phyloP scores from a whole-genome alignment of 1,140 invertebrate species.

The Bombus turneri region DNA sequence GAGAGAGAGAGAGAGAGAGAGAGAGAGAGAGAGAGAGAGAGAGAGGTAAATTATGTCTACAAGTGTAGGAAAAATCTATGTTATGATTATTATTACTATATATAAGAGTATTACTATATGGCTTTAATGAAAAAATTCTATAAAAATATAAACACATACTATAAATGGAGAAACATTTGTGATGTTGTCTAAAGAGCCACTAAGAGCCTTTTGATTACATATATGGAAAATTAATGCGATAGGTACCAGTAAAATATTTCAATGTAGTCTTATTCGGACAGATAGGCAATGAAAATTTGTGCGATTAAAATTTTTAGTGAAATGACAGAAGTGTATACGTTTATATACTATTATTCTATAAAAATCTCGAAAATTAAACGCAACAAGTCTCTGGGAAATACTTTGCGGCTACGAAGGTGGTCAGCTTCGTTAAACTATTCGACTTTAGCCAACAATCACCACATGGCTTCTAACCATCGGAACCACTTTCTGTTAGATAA shows the following conservation, averaged over 20 bases:
- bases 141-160: no score
- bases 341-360: neutral
- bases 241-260: neutral
- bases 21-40: no score
- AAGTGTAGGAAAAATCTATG: no score
- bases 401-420: neutral
- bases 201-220: no score
- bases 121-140: no score
- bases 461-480: neutral
- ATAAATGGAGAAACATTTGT: no score
- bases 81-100: no score
- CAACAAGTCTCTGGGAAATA: neutral
- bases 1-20: no score
- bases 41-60: no score
- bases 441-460: neutral
- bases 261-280: neutral
- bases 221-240: neutral
- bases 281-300: neutral
- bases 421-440: neutral
- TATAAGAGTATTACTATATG: no score
- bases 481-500: neutral
- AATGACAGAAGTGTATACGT: neutral
- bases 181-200: no score
- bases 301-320: neutral
- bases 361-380: neutral